phyloP scores from a whole-genome alignment of 2,113 vertebrate species.

The Chlamydotis undulata region DNA sequence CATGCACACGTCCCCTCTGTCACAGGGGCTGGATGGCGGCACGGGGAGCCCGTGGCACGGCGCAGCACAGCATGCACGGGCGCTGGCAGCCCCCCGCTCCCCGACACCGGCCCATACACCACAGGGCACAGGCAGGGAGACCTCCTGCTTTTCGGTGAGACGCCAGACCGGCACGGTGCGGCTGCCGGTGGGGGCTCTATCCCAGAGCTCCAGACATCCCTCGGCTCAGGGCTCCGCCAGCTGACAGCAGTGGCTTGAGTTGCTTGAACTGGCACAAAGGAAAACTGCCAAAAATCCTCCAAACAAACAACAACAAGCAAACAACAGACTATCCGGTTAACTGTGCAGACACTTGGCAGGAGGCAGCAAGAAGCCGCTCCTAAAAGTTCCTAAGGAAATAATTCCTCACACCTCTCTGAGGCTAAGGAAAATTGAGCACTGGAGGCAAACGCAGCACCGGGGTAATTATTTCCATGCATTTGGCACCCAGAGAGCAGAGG shows the following conservation, averaged over 20 bases:
- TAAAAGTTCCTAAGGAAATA: constrained; percentile 36
- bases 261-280: constrained; percentile 45
- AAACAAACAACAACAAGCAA: constrained; percentile 39
- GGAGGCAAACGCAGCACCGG: background rate
- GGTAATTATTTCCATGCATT: background rate
- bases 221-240: background rate
- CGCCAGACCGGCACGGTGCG: background rate
- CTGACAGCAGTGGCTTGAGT: constrained; percentile 35
- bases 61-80: background rate
- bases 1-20: fast-evolving
- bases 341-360: background rate
- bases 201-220: background rate
- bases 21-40: fast-evolving
- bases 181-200: background rate
- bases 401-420: constrained; percentile 18
- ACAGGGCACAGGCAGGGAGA: background rate
- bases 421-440: background rate
- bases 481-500: background rate
- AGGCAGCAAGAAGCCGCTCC: background rate
- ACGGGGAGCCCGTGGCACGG: fast-evolving
- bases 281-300: constrained; percentile 42
- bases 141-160: background rate
- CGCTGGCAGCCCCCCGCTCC: background rate
- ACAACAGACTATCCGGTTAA: background rate
- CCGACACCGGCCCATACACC: fast-evolving